phyloP scores from a whole-genome alignment of 1,140 invertebrate species.

The Drosophila miranda region DNA sequence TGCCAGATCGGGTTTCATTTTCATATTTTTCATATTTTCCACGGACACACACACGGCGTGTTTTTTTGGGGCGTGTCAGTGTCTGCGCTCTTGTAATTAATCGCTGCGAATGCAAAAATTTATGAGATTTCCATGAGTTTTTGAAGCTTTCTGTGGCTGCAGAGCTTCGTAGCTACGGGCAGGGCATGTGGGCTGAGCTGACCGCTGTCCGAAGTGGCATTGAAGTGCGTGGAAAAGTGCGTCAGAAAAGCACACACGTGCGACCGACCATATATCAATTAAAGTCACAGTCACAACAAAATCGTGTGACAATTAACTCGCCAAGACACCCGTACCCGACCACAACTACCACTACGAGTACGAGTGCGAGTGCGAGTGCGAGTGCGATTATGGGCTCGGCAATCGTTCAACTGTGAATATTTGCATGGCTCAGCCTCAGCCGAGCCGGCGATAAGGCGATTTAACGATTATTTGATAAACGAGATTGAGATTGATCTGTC shows the following conservation, averaged over 20 bases:
- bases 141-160: slow-evolving; percentile 54
- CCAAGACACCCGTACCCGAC: slow-evolving; percentile 31
- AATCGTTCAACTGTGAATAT: slow-evolving; percentile 64
- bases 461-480: slow-evolving; percentile 55
- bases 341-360: no score
- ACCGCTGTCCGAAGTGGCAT: slow-evolving; percentile 41
- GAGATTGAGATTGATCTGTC: slow-evolving; percentile 48
- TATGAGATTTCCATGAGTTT: slow-evolving; percentile 71
- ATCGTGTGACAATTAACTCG: slow-evolving; percentile 71
- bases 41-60: slow-evolving; percentile 16
- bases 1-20: slow-evolving; percentile 35
- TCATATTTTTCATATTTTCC: slow-evolving; percentile 59
- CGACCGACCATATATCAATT: slow-evolving; percentile 70
- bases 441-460: slow-evolving; percentile 67
- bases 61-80: slow-evolving; percentile 62
- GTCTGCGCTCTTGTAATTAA: slow-evolving; percentile 64
- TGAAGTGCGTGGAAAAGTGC: slow-evolving; percentile 60
- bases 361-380: no score
- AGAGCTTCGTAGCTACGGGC: slow-evolving; percentile 21
- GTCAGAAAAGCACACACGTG: slow-evolving; percentile 53
- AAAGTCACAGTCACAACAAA: slow-evolving; percentile 72
- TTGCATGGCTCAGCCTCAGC: slow-evolving; percentile 58
- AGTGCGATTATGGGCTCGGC: slow-evolving; percentile 39
- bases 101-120: slow-evolving; percentile 69
- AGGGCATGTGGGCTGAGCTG: slow-evolving; percentile 22